A percentile compares a stretch with the other conserved stretches of the same genome.
phyloP scores from a whole-genome alignment of 2,888 invertebrate genomes.

The Papilio elwesi region DNA sequence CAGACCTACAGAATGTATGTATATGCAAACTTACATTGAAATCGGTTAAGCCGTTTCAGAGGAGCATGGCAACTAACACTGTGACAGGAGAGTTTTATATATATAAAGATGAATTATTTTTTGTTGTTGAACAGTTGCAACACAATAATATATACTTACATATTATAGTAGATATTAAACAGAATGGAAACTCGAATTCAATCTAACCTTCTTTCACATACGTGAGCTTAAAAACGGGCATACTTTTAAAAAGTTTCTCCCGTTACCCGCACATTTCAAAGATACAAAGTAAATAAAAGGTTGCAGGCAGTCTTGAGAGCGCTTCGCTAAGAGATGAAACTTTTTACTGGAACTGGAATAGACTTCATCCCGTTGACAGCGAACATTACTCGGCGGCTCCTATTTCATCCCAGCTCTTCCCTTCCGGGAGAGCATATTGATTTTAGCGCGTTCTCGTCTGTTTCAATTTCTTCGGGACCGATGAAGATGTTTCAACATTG shows the following conservation, averaged over 20 bases:
- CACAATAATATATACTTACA: too few species aligned
- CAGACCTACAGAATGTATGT: too few species aligned
- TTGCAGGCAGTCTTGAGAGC: constrained; percentile 21
- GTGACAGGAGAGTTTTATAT: too few species aligned
- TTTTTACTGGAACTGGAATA: constrained; percentile 35
- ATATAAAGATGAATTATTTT: too few species aligned
- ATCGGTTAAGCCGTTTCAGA: too few species aligned
- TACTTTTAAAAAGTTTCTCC: constrained; percentile 24
- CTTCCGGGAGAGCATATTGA: constrained; percentile 28
- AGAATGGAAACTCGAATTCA: background rate
- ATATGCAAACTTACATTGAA: too few species aligned
- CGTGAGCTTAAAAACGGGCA: constrained; percentile 12
- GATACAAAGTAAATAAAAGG: constrained; percentile 31
- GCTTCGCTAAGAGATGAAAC: constrained; percentile 28
- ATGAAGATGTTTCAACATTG: constrained; percentile 27
- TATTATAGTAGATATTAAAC: background rate
- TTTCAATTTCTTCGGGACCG: constrained; percentile 11
- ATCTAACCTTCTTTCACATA: background rate
- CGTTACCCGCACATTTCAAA: constrained; percentile 25
- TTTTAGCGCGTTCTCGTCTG: constrained; percentile 15
- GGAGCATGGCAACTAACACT: too few species aligned
- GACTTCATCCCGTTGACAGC: constrained; percentile 31
- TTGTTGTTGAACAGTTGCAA: too few species aligned
- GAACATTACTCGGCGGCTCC: constrained; percentile 18
- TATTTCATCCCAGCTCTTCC: constrained; percentile 16